These are phyloP conservation scores for Nineta flava DNA, from an alignment of 2,888 invertebrate species.

Conservation along the genomic window DNA sequence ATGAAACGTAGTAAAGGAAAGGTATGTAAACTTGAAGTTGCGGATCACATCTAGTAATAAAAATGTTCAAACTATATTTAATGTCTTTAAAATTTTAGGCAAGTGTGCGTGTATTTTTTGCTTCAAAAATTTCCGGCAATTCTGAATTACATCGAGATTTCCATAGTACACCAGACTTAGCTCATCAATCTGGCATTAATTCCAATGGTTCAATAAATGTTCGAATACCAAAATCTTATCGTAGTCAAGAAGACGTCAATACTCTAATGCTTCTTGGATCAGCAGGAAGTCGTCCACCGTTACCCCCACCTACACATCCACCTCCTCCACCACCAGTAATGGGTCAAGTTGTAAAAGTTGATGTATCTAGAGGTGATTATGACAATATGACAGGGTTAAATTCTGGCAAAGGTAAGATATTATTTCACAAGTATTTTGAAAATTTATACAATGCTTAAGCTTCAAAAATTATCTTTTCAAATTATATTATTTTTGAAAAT, in stretches of 20 bases:
- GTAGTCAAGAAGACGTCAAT: conserved; percentile 56
- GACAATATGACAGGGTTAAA: conserved; percentile 5
- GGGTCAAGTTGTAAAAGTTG: conserved; percentile 54
- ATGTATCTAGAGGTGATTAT: conserved; percentile 30
- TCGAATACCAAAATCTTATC: conserved; percentile 32
- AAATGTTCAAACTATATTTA: not conserved
- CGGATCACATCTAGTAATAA: not conserved
- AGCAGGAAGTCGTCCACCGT: conserved; percentile 28
- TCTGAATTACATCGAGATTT: conserved; percentile 62
- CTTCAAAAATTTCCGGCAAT: conserved; percentile 26
- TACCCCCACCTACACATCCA: conserved; percentile 67
- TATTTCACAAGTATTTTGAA: too few relatives aligned
- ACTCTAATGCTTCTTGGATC: conserved; percentile 19
- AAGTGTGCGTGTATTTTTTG: conserved; percentile 34
- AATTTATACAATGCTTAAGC: not conserved
- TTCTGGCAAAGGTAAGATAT: conserved; percentile 4
- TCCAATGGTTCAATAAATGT: conserved; percentile 13
- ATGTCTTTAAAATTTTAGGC: conserved; percentile 24
- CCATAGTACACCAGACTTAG: conserved; percentile 78
- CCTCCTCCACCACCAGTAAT: conserved; percentile 53
- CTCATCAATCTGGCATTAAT: conserved; percentile 24
- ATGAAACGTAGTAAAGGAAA: conserved; percentile 78
- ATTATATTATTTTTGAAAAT: too few relatives aligned
- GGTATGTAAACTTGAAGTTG: conserved; percentile 24
- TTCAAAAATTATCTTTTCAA: not conserved